Evolutionary conservation across 2,797 vertebrate genomes (phyloP).

Genomic region (Podarcis lilfordi): DNA sequence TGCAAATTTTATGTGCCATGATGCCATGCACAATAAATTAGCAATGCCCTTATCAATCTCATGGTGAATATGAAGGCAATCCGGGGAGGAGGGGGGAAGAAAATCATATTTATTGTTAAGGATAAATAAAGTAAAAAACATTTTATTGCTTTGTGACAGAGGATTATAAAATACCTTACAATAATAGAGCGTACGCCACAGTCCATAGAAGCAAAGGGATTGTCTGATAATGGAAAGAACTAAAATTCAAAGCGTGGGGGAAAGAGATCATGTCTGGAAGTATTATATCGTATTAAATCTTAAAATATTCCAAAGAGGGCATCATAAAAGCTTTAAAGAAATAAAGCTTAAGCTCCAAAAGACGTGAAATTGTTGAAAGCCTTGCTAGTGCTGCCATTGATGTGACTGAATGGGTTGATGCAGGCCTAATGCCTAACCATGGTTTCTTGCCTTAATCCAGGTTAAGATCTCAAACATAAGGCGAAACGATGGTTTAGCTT

Average conservation of each 20-base stretch:
- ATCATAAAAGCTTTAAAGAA: conserved; percentile 52
- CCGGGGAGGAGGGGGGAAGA: conserved; percentile 16
- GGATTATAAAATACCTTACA: conserved; percentile 56
- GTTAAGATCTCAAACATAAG: not conserved
- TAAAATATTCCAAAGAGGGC: conserved; percentile 46
- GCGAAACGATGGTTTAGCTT: not conserved
- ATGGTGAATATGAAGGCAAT: conserved; percentile 65
- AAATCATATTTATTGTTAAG: conserved; percentile 69
- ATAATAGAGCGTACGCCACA: conserved; percentile 38
- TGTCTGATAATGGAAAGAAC: conserved; percentile 53
- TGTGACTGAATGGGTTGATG: not conserved
- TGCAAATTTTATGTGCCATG: conserved; percentile 75
- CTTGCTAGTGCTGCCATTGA: conserved; percentile 14
- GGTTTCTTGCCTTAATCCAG: conserved; percentile 3
- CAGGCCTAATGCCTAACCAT: not conserved
- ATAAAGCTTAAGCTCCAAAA: conserved; percentile 7
- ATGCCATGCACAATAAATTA: conserved; percentile 76
- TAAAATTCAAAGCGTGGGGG: conserved; percentile 54
- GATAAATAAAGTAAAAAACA: conserved; percentile 74
- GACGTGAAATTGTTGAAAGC: conserved; percentile 40
- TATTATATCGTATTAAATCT: conserved; percentile 61
- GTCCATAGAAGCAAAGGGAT: conserved; percentile 39
- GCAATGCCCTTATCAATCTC: conserved; percentile 70
- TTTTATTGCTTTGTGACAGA: conserved; percentile 66
- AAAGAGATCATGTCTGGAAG: conserved; percentile 49